A percentile compares a stretch with the other conserved stretches of the same genome.
Evolutionary conservation across 2,888 invertebrate species (phyloP).

Genomic region (Acheta domesticus): DNA sequence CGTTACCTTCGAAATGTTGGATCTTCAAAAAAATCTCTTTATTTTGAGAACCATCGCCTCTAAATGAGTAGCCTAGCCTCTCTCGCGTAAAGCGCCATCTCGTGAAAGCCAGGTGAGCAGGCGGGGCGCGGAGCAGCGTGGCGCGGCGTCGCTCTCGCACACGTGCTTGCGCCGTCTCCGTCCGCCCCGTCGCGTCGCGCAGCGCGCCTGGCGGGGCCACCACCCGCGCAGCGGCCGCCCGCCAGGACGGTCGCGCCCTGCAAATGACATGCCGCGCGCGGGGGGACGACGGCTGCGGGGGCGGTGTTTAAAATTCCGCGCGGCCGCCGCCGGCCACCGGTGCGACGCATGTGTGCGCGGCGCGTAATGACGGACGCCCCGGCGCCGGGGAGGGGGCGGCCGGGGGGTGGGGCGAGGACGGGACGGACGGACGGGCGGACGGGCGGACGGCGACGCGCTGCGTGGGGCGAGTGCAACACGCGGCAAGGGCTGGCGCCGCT

Average conservation of each 20-base stretch:
- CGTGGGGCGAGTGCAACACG: neutral
- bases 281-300: neutral
- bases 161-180: neutral
- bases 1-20: no score
- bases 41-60: no score
- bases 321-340: neutral
- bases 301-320: conserved; percentile 18
- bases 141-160: no score
- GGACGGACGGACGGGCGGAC: neutral
- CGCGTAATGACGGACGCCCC: neutral
- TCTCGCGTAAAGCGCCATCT: no score
- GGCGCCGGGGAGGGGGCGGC: neutral
- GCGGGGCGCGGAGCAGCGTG: no score
- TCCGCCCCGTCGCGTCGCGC: neutral
- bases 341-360: neutral
- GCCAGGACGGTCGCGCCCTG: neutral
- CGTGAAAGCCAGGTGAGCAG: no score
- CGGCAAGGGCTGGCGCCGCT: no score
- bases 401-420: neutral
- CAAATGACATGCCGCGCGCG: neutral
- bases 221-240: neutral
- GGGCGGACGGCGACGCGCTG: neutral
- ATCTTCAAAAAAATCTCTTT: no score
- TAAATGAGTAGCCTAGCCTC: no score
- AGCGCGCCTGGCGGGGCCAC: neutral